Conservation (phyloP, 2,888 invertebrate genomes). For the Podabrus alpinus region DNA sequence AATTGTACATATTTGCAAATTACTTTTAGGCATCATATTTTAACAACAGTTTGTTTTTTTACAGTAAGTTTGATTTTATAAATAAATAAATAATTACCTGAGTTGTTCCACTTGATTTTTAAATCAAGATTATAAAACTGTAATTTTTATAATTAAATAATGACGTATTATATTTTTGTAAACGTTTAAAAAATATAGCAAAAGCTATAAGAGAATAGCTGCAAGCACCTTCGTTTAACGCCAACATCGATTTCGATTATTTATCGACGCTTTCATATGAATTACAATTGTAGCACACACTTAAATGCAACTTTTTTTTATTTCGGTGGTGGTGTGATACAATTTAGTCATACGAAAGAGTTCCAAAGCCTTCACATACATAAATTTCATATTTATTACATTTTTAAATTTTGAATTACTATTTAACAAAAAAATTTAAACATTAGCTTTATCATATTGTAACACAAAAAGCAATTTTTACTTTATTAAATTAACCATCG, state of each 20-base stretch:
- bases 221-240: slow-evolving; percentile 1
- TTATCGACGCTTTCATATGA: not conserved
- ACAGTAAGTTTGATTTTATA: not conserved
- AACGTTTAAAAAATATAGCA: slow-evolving; percentile 1
- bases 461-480: not conserved
- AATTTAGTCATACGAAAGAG: not conserved
- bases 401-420: not conserved
- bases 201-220: not conserved
- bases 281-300: not conserved
- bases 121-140: not conserved
- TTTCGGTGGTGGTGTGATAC: not conserved
- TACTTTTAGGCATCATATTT: slow-evolving; percentile 5
- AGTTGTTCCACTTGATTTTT: not conserved
- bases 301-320: not conserved
- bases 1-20: slow-evolving; percentile 9
- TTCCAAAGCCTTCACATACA: not conserved
- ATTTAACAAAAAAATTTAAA: not conserved
- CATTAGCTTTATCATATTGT: not conserved
- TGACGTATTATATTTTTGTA: not conserved
- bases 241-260: not conserved
- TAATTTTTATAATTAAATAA: not conserved
- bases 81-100: not conserved
- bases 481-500: not conserved
- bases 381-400: not conserved
- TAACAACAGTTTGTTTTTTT: slow-evolving; percentile 1